Evolutionary conservation across 2,797 vertebrate genomes (phyloP), one percentile per base, ranked within the genome.

Genomic region (Xenopus petersii): DNA sequence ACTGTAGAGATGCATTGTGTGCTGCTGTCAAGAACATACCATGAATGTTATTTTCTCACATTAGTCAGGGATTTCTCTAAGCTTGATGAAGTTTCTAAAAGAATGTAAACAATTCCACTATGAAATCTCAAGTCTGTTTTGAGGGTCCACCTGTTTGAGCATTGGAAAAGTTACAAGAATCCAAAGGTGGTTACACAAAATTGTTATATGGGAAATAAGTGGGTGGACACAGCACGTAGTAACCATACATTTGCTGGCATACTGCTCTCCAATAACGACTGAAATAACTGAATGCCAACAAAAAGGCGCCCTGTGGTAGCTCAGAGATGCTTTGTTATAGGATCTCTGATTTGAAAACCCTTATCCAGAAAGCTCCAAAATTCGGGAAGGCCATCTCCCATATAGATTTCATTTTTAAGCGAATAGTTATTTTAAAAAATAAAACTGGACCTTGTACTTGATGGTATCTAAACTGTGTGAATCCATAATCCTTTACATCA

Each of bases 1-100:
- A 79, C 76, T 79, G 76, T 61, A 70, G 61, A 55, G 71, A 79
- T 79, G 61, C 66, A 79, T 74, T 79, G 76, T 74, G 59, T 69
- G 71, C 75, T 74, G 61, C 67, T 79, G 71, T 79, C 62, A 54
- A 46, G 76, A 74, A 79, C 71, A 79, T 74, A 79, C 61, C 71
- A 74, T 70, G 67, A 74, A 33, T 64, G 71, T 74, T 79, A 70
- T 79, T 79, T 79, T 79, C 76, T 79, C 76, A 79, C 71, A 79
- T 79, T 79, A 79, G 71, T 74, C 67, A 74, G 47, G 76, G 76
- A 70, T 79, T 79, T 74, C 71, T 74, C 26, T 15, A 60, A 61
- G 71, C 76, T 79, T 74, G 76, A 79, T 79, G 71, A 74, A 74
- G 76, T 74, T 74, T 79, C 66, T 64, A 15, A 74, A 79, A 74